phyloP scores from a whole-genome alignment of 1,140 invertebrate genomes.

The Camponotus pennsylvanicus region DNA sequence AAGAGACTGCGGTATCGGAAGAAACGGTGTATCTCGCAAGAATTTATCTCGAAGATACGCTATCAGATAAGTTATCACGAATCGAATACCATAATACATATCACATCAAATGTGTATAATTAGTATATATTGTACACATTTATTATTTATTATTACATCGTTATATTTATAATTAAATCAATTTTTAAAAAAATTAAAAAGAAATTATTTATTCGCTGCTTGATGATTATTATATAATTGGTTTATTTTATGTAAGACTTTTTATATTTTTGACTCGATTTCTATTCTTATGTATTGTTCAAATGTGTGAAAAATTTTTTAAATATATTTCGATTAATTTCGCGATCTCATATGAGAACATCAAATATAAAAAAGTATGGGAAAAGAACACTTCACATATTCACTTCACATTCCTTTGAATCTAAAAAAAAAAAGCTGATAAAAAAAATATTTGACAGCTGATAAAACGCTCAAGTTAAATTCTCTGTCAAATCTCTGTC shows the following conservation, averaged over 20 bases:
- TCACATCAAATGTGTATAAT: background rate
- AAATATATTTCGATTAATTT: no score
- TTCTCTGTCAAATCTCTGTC: background rate
- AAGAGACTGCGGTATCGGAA: slow-evolving; percentile 29
- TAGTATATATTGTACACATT: no score
- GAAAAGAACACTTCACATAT: background rate
- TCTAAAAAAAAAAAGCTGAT: background rate
- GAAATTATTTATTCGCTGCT: no score
- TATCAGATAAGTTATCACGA: background rate
- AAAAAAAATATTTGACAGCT: background rate
- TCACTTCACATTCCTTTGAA: no score
- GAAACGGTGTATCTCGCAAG: background rate
- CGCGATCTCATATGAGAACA: no score
- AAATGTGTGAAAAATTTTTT: no score
- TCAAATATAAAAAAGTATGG: no score
- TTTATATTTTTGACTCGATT: no score
- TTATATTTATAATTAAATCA: slow-evolving; percentile 10
- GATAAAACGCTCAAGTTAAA: background rate
- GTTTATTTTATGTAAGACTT: no score
- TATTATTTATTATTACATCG: background rate
- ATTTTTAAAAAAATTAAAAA: no score
- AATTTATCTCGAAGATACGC: background rate
- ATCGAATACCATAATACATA: background rate
- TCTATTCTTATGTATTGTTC: no score
- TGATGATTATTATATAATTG: no score